phyloP scores from a whole-genome alignment of 2,113 vertebrate species.

The Sitta europaea region DNA sequence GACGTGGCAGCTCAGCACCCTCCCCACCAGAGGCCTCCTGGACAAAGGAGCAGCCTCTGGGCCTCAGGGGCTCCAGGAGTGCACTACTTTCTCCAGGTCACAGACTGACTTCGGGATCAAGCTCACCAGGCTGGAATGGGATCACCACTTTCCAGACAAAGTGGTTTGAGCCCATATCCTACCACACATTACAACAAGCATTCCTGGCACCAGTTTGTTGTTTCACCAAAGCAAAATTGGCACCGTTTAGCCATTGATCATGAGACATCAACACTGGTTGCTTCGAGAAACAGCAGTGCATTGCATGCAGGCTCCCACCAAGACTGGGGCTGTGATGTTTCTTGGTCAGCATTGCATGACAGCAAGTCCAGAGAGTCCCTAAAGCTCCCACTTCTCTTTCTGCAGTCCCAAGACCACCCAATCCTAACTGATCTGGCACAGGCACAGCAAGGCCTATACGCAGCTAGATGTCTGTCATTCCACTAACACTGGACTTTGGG shows the following conservation, averaged over 20 bases:
- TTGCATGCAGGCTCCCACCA: neutral
- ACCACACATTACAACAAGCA: neutral
- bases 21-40: neutral
- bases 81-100: neutral
- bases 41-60: neutral
- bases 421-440: accelerated
- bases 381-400: neutral
- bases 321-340: too few relatives aligned
- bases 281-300: neutral
- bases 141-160: neutral
- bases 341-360: neutral
- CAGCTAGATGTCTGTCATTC: neutral
- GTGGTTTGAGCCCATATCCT: neutral
- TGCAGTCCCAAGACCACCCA: neutral
- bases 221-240: neutral
- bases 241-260: neutral
- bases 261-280: neutral
- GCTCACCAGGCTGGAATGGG: accelerated
- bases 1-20: neutral
- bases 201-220: neutral
- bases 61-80: accelerated
- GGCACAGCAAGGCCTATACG: neutral
- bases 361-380: neutral
- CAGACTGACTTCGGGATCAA: neutral
- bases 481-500: neutral